A percentile compares a stretch with the other conserved stretches of the same genome.
These are phyloP conservation scores for Recurvirostra avosetta DNA, from an alignment of 2,113 vertebrate genomes.

Conservation along the genomic window DNA sequence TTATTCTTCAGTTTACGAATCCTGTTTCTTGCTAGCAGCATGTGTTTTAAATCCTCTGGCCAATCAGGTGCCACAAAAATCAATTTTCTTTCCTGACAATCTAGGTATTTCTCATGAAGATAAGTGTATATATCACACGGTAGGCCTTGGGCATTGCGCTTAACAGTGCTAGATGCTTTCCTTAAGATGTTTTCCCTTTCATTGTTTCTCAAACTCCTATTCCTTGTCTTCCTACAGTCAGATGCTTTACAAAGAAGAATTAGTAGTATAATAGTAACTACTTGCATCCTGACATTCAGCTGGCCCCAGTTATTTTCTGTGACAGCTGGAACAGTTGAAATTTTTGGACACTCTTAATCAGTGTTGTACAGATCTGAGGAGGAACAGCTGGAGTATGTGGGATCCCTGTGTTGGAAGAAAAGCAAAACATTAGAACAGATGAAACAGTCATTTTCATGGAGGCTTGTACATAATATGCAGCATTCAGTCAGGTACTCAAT, in stretches of 20 bases:
- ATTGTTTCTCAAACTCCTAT: constrained; percentile 52
- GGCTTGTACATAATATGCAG: background rate
- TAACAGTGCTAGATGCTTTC: constrained; percentile 67
- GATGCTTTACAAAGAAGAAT: constrained; percentile 78
- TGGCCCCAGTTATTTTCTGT: constrained; percentile 53
- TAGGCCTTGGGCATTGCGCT: constrained; percentile 74
- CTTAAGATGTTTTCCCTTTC: constrained; percentile 64
- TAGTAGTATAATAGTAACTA: constrained; percentile 75
- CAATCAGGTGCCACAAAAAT: constrained; percentile 81
- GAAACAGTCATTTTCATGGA: background rate
- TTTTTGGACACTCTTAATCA: constrained; percentile 43
- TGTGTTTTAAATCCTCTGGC: constrained; percentile 89
- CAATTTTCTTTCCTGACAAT: constrained; percentile 90
- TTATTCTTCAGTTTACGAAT: constrained; percentile 85
- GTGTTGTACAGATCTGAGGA: constrained; percentile 48
- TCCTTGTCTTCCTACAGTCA: constrained; percentile 74
- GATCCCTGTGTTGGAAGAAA: constrained; percentile 62
- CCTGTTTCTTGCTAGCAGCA: constrained; percentile 89
- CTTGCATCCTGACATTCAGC: constrained; percentile 82
- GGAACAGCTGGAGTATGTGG: constrained; percentile 64
- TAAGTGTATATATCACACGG: constrained; percentile 87
- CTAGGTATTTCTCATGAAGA: constrained; percentile 88
- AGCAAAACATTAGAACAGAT: constrained; percentile 28
- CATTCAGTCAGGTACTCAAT: background rate
- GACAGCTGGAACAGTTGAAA: constrained; percentile 54